phyloP scores from a whole-genome alignment of 2,113 vertebrate genomes.

The Tetrax tetrax region DNA sequence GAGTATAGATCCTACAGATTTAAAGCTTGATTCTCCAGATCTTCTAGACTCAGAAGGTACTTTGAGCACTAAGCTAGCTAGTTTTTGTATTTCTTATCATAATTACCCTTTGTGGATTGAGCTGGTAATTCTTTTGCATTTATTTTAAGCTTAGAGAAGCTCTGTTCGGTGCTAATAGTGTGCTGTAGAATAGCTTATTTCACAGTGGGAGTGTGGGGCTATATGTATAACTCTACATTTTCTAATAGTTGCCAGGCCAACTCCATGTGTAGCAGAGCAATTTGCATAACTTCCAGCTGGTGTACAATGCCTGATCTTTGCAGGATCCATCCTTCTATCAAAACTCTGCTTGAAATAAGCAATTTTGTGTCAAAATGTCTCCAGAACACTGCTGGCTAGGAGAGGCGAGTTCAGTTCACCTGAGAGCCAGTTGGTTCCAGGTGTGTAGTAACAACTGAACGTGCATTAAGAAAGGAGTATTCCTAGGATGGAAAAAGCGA shows the following conservation, averaged over 20 bases:
- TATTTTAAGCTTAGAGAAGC: conserved; percentile 1
- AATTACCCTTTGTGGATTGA: neutral
- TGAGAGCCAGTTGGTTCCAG: neutral
- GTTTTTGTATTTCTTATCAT: neutral
- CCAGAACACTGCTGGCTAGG: neutral
- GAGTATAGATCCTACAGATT: conserved; percentile 90
- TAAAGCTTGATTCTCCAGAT: conserved; percentile 84
- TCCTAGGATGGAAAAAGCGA: neutral
- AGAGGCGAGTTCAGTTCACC: neutral
- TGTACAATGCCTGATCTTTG: neutral
- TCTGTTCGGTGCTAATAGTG: neutral
- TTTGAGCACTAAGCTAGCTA: neutral
- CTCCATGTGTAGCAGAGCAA: neutral
- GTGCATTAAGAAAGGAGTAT: fast-evolving
- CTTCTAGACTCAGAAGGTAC: conserved; percentile 93
- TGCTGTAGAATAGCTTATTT: neutral
- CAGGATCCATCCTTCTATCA: neutral
- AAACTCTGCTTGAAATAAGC: neutral
- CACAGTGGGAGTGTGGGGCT: neutral
- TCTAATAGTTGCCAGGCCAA: conserved; percentile 37
- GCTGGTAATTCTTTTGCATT: neutral
- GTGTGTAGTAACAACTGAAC: neutral
- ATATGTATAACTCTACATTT: neutral
- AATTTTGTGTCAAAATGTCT: neutral
- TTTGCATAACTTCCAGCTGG: neutral